phyloP scores from a whole-genome alignment of 2,797 vertebrate species.

The Sebastes vulpes region DNA sequence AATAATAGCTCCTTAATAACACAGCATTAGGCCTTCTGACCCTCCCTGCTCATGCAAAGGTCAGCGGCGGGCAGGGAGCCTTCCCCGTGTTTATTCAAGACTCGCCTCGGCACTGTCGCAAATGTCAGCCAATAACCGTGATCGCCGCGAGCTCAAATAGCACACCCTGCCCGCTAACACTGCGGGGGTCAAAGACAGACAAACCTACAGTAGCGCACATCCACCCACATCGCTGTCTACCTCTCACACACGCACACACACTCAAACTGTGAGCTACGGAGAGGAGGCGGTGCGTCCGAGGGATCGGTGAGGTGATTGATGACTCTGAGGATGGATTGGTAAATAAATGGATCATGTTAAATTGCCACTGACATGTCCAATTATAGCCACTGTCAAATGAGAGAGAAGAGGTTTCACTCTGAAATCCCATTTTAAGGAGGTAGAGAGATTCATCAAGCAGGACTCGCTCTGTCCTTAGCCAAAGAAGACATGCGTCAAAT shows the following conservation, averaged over 20 bases:
- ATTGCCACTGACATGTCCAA: constrained; percentile 87
- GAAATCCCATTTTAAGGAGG: constrained; percentile 79
- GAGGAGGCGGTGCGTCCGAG: constrained; percentile 24
- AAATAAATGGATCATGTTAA: constrained; percentile 88
- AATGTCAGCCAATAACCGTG: constrained; percentile 85
- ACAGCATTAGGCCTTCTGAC: constrained; percentile 72
- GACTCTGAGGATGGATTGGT: constrained; percentile 78
- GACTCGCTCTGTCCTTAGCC: constrained; percentile 48
- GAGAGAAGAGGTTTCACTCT: constrained; percentile 68
- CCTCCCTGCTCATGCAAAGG: constrained; percentile 79
- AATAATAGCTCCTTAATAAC: constrained; percentile 79
- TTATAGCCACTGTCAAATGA: constrained; percentile 84
- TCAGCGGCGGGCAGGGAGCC: constrained; percentile 75
- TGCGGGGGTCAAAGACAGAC: constrained; percentile 68
- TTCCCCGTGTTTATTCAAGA: constrained; percentile 79
- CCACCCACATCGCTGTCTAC: constrained; percentile 31
- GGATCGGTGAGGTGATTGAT: constrained; percentile 78
- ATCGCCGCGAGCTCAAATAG: constrained; percentile 77
- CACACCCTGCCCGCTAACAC: constrained; percentile 55
- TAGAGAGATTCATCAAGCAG: constrained; percentile 78
- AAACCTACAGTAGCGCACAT: constrained; percentile 36
- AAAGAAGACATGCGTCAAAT: constrained; percentile 59
- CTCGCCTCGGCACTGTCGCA: constrained; percentile 68
- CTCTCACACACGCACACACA: constrained; percentile 36
- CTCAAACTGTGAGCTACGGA: constrained; percentile 22